Conservation (phyloP, 2,113 vertebrate genomes). For the Antechinus stuartii region DNA sequence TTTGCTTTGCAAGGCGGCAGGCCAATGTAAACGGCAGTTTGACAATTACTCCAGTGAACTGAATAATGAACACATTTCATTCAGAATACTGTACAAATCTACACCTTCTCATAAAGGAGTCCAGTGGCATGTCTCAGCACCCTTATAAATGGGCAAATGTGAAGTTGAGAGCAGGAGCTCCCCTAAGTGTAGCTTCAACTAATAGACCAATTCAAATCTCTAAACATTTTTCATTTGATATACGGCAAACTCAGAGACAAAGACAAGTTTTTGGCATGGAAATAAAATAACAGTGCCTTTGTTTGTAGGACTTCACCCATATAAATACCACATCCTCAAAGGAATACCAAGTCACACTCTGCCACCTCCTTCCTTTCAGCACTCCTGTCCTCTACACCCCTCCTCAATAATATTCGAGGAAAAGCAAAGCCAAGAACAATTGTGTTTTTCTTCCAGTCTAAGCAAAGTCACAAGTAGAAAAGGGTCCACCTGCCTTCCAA, state of each 20-base stretch:
- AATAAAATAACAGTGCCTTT: neutral
- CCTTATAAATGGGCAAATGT: neutral
- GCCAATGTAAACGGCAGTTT: neutral
- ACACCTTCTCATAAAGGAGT: neutral
- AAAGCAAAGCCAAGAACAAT: slow-evolving; percentile 24
- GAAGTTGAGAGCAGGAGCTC: neutral
- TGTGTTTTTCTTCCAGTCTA: slow-evolving; percentile 33
- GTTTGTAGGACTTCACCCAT: slow-evolving; percentile 1
- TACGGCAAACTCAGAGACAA: neutral
- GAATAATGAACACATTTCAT: slow-evolving; percentile 5
- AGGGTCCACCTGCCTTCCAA: neutral
- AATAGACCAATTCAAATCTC: neutral
- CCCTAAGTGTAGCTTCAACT: neutral
- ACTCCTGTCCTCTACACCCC: neutral
- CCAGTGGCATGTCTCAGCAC: neutral
- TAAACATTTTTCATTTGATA: neutral
- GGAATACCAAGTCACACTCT: neutral
- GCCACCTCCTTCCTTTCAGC: neutral
- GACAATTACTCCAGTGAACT: neutral
- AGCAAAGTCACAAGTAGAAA: neutral
- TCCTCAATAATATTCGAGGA: slow-evolving; percentile 30
- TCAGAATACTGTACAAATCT: neutral
- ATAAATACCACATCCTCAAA: slow-evolving; percentile 19
- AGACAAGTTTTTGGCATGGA: neutral
- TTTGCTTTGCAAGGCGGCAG: slow-evolving; percentile 32